Evolutionary conservation across 2,888 invertebrate species (phyloP).

Genomic region (Pandemis cinnamomeana): DNA sequence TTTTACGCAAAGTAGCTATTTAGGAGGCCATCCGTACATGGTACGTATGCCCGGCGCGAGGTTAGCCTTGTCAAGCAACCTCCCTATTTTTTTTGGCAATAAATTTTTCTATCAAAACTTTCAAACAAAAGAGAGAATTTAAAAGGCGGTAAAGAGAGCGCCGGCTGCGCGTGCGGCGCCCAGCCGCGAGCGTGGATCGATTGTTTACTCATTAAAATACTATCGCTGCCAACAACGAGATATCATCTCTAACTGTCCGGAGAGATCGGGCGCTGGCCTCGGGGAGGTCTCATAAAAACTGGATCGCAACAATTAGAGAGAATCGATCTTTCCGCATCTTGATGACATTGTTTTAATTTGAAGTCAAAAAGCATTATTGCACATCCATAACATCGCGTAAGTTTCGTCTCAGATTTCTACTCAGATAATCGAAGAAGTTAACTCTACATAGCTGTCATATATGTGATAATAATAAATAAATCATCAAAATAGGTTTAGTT

Average conservation of each 20-base stretch:
- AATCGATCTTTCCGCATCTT: slow-evolving; percentile 27
- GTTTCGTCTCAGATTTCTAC: too few relatives aligned
- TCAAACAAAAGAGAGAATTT: slow-evolving; percentile 25
- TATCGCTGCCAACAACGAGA: slow-evolving; percentile 76
- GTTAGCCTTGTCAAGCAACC: background rate
- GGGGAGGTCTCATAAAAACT: slow-evolving; percentile 39
- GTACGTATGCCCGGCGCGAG: background rate
- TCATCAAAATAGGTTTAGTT: too few relatives aligned
- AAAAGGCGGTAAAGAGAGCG: slow-evolving; percentile 39
- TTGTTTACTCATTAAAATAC: slow-evolving; percentile 85
- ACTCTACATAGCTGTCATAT: too few relatives aligned
- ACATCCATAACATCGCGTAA: too few relatives aligned
- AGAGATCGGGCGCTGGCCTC: slow-evolving; percentile 17
- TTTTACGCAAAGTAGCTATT: too few relatives aligned
- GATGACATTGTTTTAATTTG: slow-evolving; percentile 28
- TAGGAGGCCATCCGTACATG: background rate
- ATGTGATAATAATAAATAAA: too few relatives aligned
- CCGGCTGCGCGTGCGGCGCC: slow-evolving; percentile 75
- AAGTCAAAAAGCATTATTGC: background rate
- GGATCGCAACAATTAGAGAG: slow-evolving; percentile 19
- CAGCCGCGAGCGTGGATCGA: slow-evolving; percentile 82
- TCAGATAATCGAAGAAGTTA: too few relatives aligned
- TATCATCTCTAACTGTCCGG: slow-evolving; percentile 79
- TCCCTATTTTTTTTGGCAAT: background rate
- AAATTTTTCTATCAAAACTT: slow-evolving; percentile 18